These are phyloP conservation scores for Diploptera punctata DNA, from an alignment of 2,888 invertebrate species.

Conservation along the genomic window DNA sequence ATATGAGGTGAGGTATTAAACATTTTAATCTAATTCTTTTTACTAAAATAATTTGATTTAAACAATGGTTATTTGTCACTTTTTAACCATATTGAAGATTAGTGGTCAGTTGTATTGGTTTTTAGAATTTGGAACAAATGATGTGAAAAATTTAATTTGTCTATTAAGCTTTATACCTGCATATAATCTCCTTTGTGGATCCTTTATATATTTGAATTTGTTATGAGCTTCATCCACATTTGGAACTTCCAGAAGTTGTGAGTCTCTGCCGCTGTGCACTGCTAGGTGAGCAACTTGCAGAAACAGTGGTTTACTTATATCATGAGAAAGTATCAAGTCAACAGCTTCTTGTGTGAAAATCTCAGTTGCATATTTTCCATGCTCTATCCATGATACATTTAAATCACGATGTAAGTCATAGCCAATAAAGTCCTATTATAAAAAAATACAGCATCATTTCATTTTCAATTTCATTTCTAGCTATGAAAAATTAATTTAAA, in stretches of 20 bases:
- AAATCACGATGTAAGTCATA: constrained; percentile 56
- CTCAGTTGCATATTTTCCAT: constrained; percentile 72
- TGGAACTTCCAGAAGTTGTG: constrained; percentile 70
- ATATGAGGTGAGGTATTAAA: too few species aligned
- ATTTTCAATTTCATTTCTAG: too few species aligned
- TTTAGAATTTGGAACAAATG: neutral
- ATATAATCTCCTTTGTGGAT: constrained; percentile 70
- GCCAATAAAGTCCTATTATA: constrained; percentile 49
- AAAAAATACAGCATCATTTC: too few species aligned
- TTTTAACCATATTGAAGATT: neutral
- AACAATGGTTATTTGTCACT: neutral
- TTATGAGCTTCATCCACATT: constrained; percentile 63
- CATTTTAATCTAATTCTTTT: too few species aligned
- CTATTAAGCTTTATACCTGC: constrained; percentile 68
- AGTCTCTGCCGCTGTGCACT: constrained; percentile 76
- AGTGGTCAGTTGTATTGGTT: neutral
- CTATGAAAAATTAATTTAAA: too few species aligned
- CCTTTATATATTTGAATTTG: constrained; percentile 71
- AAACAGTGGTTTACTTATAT: constrained; percentile 70
- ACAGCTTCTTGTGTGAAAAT: constrained; percentile 70
- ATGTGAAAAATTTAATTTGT: too few species aligned
- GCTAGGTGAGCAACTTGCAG: constrained; percentile 81
- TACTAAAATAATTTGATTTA: too few species aligned
- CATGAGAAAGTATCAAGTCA: constrained; percentile 55
- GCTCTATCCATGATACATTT: constrained; percentile 58